These are phyloP conservation scores for Cebus imitator DNA, from an alignment of 2,113 vertebrate genomes.

Conservation along the genomic window DNA sequence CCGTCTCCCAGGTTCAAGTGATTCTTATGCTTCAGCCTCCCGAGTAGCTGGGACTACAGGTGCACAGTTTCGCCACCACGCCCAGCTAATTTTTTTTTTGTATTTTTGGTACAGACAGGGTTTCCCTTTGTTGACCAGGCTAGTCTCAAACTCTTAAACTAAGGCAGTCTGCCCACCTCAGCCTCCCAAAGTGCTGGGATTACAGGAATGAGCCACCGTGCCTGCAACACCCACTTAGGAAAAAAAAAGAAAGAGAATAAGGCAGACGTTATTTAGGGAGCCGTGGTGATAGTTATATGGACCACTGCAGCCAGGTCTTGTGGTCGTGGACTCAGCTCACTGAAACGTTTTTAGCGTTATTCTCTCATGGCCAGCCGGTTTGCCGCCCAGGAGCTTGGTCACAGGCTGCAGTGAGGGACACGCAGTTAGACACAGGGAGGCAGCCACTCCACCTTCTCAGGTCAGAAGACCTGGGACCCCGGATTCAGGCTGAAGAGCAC, in stretches of 20 bases:
- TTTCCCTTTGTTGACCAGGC: no score
- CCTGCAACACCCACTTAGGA: no score
- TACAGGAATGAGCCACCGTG: not conserved
- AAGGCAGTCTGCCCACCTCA: no score
- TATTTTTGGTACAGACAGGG: no score
- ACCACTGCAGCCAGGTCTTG: not conserved
- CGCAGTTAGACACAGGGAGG: not conserved
- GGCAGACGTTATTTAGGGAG: not conserved
- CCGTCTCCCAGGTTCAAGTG: not conserved
- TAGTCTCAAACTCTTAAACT: no score
- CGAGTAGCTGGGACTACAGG: no score
- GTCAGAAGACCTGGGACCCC: not conserved
- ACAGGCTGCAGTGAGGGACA: not conserved
- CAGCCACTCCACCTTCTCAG: not conserved
- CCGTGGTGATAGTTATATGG: not conserved
- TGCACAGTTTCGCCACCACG: no score
- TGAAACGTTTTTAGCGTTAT: not conserved
- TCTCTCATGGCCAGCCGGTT: not conserved
- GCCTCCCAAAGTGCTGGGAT: not conserved
- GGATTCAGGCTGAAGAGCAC: no score
- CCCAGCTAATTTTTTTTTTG: no score
- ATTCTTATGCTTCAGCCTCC: not conserved
- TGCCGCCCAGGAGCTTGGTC: not conserved
- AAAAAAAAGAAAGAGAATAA: not conserved
- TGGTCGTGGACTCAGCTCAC: not conserved